phyloP scores from a whole-genome alignment of 2,113 vertebrate genomes.

The Nibea albiflora region DNA sequence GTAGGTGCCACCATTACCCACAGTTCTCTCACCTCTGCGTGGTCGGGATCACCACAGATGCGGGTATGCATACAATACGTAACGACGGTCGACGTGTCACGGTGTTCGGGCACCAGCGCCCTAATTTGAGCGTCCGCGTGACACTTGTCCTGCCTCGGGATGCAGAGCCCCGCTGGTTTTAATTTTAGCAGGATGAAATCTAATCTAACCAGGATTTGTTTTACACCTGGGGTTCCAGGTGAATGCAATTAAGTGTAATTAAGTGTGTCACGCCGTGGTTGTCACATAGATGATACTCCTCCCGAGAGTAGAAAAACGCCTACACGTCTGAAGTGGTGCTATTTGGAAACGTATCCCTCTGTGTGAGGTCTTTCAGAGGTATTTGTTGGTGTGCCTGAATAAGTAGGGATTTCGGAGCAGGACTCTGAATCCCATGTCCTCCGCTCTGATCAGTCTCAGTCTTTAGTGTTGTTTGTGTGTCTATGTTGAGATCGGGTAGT shows the following conservation, averaged over 20 bases:
- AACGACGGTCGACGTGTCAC: constrained; percentile 18
- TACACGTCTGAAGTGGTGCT: background rate
- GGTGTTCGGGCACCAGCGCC: constrained; percentile 6
- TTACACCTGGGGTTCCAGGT: constrained; percentile 50
- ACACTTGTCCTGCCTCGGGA: constrained; percentile 34
- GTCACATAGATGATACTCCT: constrained; percentile 19
- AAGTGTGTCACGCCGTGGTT: constrained; percentile 32
- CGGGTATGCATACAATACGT: constrained; percentile 20
- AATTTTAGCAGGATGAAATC: constrained; percentile 50
- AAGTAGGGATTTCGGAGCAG: background rate
- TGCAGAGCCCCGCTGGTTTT: constrained; percentile 33
- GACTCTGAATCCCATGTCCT: constrained; percentile 1
- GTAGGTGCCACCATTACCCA: constrained; percentile 54
- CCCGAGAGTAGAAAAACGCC: background rate
- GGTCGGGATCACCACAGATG: constrained; percentile 19
- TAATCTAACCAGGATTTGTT: constrained; percentile 47
- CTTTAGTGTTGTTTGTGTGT: background rate
- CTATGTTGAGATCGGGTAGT: background rate
- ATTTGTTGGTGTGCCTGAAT: background rate
- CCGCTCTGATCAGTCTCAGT: constrained; percentile 6
- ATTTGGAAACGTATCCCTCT: constrained; percentile 3
- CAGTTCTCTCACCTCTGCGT: constrained; percentile 1
- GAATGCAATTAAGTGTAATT: constrained; percentile 55
- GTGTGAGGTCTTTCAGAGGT: background rate
- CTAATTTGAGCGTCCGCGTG: constrained; percentile 9